phyloP scores from a whole-genome alignment of 2,888 invertebrate genomes.

The Nephrotoma guestfalica region DNA sequence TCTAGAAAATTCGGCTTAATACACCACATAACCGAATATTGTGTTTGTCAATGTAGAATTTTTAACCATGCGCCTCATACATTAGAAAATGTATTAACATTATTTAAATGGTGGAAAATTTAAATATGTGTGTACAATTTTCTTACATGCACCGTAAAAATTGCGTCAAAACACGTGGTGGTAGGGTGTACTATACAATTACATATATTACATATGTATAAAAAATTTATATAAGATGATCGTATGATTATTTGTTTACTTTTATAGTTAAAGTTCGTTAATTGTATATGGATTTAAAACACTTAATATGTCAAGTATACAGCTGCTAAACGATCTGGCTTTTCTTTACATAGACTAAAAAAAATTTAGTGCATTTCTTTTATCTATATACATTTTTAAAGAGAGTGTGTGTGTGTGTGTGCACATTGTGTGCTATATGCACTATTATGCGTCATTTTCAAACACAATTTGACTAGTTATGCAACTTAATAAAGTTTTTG shows the following conservation, averaged over 20 bases:
- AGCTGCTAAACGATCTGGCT: background rate
- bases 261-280: background rate
- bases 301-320: background rate
- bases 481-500: background rate
- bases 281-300: background rate
- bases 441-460: background rate
- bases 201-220: background rate
- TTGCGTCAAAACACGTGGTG: background rate
- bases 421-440: background rate
- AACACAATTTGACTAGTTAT: background rate
- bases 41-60: background rate
- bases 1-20: background rate
- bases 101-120: background rate
- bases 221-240: background rate
- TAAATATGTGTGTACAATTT: background rate
- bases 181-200: background rate
- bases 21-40: background rate
- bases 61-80: background rate
- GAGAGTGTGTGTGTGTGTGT: too few relatives aligned
- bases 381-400: background rate
- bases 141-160: background rate
- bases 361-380: background rate
- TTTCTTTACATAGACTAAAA: background rate
- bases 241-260: background rate
- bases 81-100: background rate